Evolutionary conservation across 2,888 invertebrate species (phyloP), one percentile per base, ranked within the genome.

Genomic region (Mellilla xanthometata): DNA sequence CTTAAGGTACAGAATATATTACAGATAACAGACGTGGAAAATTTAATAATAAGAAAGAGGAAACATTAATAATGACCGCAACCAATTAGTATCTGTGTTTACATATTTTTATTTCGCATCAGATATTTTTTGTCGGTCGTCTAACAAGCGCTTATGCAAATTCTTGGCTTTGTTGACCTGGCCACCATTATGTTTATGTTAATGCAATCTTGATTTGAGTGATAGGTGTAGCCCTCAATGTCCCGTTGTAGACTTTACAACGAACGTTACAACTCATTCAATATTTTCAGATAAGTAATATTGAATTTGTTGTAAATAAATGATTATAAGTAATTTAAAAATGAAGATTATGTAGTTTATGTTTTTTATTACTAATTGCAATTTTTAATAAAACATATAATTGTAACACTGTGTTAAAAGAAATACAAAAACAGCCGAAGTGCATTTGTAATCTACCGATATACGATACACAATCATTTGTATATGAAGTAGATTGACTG

Each of bases 151-250:
- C 32, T 35, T 43, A 49, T 53, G 49, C 33, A 53, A 46, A 41
- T 46, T 39, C 42, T 56, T 58, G 61, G 61, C 62, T 52, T 54
- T 22, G 39, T 9, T 58, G 54, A 65, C 59, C 60, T 43, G 35
- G 27, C 34, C 41, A 55, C 50, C 52, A 62, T 68, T 60, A 65
- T 65, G 56, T 61, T 52, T 57, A 68, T 67, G 68, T 51, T 54
- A 68, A 68, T 68, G 43, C 27, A 23, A 41, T 52, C 38, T 53
- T 53, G 59, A 67, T 62, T 44, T 62, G 66, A 67, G 60, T 44
- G 55, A 49, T 51, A 52, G 52, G 46, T 58, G 23, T 53, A 52
- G 26, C 54, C 49, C 45, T 39, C 50, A 45, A 56, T 53, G 41
- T 55, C 40, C 44, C 49, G 33, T 45, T 50, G 28, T 52, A n/a